phyloP scores from a whole-genome alignment of 2,113 vertebrate genomes.

The Dipodomys spectabilis region DNA sequence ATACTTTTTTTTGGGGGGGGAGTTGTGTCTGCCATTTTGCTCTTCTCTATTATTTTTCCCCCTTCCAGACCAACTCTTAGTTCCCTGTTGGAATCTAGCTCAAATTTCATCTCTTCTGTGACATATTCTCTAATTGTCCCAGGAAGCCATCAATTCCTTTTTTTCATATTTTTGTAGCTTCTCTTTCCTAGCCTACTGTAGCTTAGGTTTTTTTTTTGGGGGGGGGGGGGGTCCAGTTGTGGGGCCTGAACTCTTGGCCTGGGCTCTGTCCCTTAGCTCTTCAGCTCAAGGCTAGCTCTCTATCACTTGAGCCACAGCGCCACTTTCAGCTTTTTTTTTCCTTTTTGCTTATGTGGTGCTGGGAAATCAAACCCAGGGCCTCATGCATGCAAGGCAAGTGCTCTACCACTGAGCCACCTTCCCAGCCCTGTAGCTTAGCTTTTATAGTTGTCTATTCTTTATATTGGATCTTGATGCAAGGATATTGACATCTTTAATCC shows the following conservation, averaged over 20 bases:
- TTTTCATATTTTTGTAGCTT: background rate
- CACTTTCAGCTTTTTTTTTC: too few relatives aligned
- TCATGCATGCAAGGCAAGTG: too few relatives aligned
- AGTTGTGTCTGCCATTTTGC: background rate
- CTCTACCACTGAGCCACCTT: too few relatives aligned
- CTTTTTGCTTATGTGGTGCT: too few relatives aligned
- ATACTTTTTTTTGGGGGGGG: background rate
- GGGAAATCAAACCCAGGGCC: too few relatives aligned
- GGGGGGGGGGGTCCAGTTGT: too few relatives aligned
- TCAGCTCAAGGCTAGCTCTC: too few relatives aligned
- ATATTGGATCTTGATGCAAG: background rate
- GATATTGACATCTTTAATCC: background rate
- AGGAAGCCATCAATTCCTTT: background rate
- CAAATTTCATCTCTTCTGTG: background rate
- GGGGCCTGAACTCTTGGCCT: too few relatives aligned
- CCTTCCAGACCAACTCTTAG: background rate
- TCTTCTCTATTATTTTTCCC: background rate
- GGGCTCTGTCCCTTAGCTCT: too few relatives aligned
- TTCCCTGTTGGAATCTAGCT: constrained; percentile 15
- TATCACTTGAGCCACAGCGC: too few relatives aligned
- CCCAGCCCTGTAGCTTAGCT: background rate
- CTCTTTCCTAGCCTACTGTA: background rate
- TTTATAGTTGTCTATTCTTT: background rate
- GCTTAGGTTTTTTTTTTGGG: background rate
- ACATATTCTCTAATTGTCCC: background rate